Percentiles rank a stretch among this genome's conserved stretches.
Evolutionary conservation across 2,797 vertebrate genomes (phyloP).

Genomic region (Arnoldichthys spilopterus): DNA sequence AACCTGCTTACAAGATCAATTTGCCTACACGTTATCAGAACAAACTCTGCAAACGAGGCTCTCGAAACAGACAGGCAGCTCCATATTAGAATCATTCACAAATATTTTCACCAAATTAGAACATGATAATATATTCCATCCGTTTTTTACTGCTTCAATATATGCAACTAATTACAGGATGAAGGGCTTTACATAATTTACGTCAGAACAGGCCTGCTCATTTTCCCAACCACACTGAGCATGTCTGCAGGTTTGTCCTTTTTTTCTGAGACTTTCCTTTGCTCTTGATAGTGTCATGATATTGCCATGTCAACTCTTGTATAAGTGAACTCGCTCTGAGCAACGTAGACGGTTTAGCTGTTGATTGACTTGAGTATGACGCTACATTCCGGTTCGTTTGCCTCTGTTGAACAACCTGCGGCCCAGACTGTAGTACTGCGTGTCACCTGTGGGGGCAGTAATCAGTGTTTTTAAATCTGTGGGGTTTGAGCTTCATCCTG

Average conservation of each 20-base stretch:
- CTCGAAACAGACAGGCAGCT: background rate
- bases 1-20: conserved; percentile 70
- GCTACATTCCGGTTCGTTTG: too few species aligned
- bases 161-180: background rate
- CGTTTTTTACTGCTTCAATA: background rate
- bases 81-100: background rate
- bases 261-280: background rate
- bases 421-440: too few species aligned
- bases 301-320: too few species aligned
- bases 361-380: too few species aligned
- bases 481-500: too few species aligned
- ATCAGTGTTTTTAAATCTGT: too few species aligned
- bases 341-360: too few species aligned
- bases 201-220: background rate
- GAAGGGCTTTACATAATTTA: conserved; percentile 1
- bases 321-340: too few species aligned
- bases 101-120: too few species aligned
- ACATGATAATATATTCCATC: background rate
- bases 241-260: background rate
- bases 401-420: too few species aligned
- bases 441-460: too few species aligned
- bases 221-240: background rate
- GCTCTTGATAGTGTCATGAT: background rate
- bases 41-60: conserved; percentile 35
- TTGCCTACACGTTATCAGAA: conserved; percentile 67